Conservation (phyloP, 2,888 invertebrate species). For the Ectropis crepuscularia region DNA sequence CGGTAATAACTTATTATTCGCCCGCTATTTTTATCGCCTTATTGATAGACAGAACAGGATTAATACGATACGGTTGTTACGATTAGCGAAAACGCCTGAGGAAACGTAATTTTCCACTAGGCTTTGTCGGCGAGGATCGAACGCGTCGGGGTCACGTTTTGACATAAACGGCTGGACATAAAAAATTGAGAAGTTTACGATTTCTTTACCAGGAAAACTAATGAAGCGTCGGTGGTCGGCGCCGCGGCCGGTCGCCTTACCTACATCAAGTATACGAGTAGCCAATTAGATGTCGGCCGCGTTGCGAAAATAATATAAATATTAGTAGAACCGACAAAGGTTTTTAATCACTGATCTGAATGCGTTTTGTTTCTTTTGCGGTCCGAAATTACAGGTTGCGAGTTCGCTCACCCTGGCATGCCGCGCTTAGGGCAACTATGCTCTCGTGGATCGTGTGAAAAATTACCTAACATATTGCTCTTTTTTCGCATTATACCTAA, state of each 20-base stretch:
- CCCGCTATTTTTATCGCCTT: constrained; percentile 67
- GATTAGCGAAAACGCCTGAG: constrained; percentile 45
- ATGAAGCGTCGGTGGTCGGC: constrained; percentile 78
- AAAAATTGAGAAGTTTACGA: constrained; percentile 75
- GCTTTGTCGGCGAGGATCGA: constrained; percentile 61
- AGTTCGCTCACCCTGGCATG: constrained; percentile 80
- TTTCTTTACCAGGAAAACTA: constrained; percentile 80
- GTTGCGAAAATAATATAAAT: constrained; percentile 83
- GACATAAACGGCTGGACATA: constrained; percentile 69
- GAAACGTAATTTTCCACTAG: constrained; percentile 64
- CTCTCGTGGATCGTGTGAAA: constrained; percentile 81
- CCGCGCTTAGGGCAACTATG: constrained; percentile 82
- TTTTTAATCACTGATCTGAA: constrained; percentile 83
- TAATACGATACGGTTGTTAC: constrained; percentile 42
- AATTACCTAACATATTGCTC: constrained; percentile 78
- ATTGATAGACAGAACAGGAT: constrained; percentile 54
- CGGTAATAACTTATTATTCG: constrained; percentile 72
- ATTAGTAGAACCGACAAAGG: constrained; percentile 86
- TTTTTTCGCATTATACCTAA: constrained; percentile 73
- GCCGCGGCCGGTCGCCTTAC: constrained; percentile 60
- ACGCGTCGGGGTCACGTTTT: constrained; percentile 67
- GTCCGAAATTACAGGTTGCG: constrained; percentile 83
- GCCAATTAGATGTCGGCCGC: constrained; percentile 83
- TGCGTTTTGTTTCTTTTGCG: constrained; percentile 82
- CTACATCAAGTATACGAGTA: constrained; percentile 73